These are phyloP conservation scores for Chelmon rostratus DNA, from an alignment of 2,797 vertebrate species.

Conservation along the genomic window DNA sequence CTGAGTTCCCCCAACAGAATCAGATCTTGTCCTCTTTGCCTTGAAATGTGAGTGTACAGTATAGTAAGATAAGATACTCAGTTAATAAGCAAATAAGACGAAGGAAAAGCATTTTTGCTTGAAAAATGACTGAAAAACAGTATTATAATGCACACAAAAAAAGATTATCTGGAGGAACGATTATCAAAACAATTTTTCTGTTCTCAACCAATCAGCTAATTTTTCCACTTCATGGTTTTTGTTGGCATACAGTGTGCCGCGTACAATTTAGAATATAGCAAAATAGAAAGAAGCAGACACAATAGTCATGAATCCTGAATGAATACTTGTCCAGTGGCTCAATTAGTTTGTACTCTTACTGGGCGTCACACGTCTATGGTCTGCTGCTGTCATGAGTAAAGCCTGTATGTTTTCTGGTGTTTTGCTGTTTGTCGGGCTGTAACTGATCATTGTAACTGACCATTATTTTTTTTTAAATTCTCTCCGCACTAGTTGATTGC, in stretches of 20 bases:
- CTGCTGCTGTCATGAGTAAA: not conserved
- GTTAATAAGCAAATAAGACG: not conserved
- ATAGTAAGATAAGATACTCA: not conserved
- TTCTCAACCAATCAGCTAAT: not conserved
- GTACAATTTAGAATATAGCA: not conserved
- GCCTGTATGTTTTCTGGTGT: too few species aligned
- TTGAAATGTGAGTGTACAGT: not conserved
- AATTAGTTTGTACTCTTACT: too few species aligned
- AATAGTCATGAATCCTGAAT: not conserved
- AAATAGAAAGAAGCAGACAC: not conserved
- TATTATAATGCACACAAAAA: not conserved
- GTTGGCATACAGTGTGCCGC: too few species aligned
- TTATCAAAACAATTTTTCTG: not conserved
- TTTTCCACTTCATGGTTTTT: not conserved
- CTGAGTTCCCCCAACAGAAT: not conserved
- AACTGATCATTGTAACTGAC: too few species aligned
- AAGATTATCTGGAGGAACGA: not conserved
- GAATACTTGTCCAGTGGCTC: not conserved
- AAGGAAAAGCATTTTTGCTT: too few species aligned
- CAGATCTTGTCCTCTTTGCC: not conserved
- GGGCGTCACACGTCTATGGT: not conserved
- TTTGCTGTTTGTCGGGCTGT: not conserved
- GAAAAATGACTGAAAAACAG: not conserved
- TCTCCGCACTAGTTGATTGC: not conserved
- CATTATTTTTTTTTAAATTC: too few species aligned